A percentile compares a stretch with the other conserved stretches of the same genome.
Conservation (phyloP, 2,113 vertebrate species). For the Felis catus region DNA sequence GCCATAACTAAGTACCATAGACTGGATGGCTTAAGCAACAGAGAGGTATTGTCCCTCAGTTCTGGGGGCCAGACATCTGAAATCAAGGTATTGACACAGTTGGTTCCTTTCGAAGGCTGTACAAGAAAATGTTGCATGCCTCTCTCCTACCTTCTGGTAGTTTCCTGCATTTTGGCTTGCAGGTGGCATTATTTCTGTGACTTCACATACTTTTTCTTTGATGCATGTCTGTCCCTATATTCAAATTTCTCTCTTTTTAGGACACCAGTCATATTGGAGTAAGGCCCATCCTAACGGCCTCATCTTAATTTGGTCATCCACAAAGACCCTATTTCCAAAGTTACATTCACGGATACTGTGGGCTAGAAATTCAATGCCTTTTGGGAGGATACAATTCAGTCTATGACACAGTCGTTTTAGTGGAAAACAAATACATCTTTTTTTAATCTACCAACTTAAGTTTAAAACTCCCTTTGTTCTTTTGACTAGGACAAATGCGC, state of each 20-base stretch:
- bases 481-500: no score
- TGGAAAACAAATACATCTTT: background rate
- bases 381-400: background rate
- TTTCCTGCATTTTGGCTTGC: background rate
- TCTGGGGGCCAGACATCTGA: background rate
- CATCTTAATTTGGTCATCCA: background rate
- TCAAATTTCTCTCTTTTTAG: background rate
- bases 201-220: background rate
- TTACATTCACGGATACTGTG: background rate
- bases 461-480: background rate
- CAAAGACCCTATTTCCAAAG: background rate
- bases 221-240: background rate
- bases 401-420: background rate
- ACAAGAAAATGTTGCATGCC: background rate
- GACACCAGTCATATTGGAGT: background rate
- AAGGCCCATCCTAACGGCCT: background rate
- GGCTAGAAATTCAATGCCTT: background rate
- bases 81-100: background rate
- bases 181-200: background rate
- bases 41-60: background rate
- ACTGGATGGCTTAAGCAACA: background rate
- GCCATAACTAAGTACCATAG: background rate
- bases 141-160: background rate
- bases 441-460: background rate
- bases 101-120: background rate